Evolutionary conservation across 2,888 invertebrate species (phyloP).

Genomic region (Cantharis lateralis): DNA sequence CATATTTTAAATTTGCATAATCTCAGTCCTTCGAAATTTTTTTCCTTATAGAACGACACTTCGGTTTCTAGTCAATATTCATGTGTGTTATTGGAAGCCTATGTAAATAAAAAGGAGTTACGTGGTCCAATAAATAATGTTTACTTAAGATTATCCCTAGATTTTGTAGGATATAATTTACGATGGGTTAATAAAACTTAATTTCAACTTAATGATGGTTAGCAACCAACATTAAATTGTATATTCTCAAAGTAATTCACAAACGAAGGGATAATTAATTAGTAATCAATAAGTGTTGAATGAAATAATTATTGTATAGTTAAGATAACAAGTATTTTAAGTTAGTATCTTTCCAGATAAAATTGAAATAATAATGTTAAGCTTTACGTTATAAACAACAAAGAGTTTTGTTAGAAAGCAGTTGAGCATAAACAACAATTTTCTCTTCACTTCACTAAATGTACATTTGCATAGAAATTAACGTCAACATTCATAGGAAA

Average conservation of each 20-base stretch:
- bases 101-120: not conserved
- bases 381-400: not conserved
- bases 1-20: not conserved
- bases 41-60: not conserved
- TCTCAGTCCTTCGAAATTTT: not conserved
- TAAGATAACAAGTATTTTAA: not conserved
- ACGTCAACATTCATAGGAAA: not conserved
- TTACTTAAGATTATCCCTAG: not conserved
- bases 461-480: not conserved
- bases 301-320: not conserved
- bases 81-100: not conserved
- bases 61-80: not conserved
- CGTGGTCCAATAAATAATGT: not conserved
- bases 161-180: not conserved
- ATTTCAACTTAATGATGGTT: not conserved
- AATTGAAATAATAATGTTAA: not conserved
- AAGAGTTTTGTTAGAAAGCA: not conserved
- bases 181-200: not conserved
- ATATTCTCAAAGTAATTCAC: not conserved
- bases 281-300: not conserved
- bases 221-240: not conserved
- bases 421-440: not conserved
- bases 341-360: not conserved
- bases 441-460: not conserved
- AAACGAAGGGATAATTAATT: not conserved